Percentiles rank a stretch among this genome's conserved stretches.
phyloP scores from a whole-genome alignment of 92 coral and sea anemone genomes.

The Siderastrea siderea region DNA sequence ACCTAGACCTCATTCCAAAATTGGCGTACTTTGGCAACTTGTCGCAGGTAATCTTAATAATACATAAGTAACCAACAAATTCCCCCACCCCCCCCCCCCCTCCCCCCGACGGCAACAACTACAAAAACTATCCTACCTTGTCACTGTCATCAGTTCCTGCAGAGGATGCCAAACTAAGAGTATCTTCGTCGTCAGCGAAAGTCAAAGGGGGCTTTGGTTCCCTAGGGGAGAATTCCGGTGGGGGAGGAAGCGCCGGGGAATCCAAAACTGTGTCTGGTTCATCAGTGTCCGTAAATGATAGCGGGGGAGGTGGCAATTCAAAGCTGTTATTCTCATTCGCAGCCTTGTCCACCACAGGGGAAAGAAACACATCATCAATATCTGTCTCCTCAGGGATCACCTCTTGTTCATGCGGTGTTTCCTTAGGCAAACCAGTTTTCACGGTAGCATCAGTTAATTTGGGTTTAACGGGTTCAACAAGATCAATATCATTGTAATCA shows the following conservation, averaged over 20 bases:
- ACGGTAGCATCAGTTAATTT: not conserved
- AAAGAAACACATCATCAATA: not conserved
- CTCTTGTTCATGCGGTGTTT: not conserved
- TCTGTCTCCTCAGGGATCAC: not conserved
- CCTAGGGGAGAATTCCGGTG: constrained; percentile 79
- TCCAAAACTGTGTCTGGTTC: constrained; percentile 32
- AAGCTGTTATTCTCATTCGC: constrained; percentile 10
- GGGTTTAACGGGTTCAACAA: constrained; percentile 12
- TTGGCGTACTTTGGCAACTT: too few species aligned
- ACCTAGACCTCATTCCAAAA: too few species aligned
- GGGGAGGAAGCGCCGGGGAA: constrained; percentile 89
- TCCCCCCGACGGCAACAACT: too few species aligned
- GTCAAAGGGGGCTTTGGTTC: not conserved
- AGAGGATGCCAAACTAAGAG: constrained; percentile 7
- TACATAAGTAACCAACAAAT: not conserved
- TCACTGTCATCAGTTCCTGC: constrained; percentile 35
- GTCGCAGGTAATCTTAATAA: too few species aligned
- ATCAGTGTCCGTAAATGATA: constrained; percentile 60
- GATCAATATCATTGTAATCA: constrained; percentile 30
- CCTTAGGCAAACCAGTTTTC: not conserved
- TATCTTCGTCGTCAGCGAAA: not conserved
- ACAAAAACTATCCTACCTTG: not conserved
- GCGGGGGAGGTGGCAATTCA: constrained; percentile 81
- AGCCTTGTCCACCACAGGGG: not conserved
- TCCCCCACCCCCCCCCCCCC: not conserved